These are phyloP conservation scores for Pseudochirops corinnae DNA, from an alignment of 2,797 vertebrate species.

Conservation along the genomic window DNA sequence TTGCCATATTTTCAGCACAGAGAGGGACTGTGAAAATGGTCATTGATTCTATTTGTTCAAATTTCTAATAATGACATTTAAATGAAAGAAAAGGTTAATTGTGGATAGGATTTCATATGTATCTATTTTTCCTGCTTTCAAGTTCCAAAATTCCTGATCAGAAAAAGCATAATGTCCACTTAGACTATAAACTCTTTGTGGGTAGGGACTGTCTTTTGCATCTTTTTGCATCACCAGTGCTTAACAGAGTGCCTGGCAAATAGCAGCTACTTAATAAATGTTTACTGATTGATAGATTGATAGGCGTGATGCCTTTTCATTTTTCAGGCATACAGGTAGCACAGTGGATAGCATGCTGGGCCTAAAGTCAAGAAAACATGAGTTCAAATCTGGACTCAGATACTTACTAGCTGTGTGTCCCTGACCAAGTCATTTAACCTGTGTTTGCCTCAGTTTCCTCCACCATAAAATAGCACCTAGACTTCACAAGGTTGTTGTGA, in stretches of 20 bases:
- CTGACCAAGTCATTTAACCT: not conserved
- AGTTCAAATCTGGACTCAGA: not conserved
- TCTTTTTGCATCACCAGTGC: not conserved
- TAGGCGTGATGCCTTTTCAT: not conserved
- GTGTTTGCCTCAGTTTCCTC: not conserved
- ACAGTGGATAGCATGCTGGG: not conserved
- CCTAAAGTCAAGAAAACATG: not conserved
- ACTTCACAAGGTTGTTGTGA: not conserved
- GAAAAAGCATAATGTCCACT: not conserved
- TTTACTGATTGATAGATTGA: not conserved
- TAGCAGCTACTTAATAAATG: not conserved
- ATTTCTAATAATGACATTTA: not conserved
- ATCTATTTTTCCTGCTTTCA: not conserved
- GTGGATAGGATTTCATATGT: not conserved
- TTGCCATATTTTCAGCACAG: constrained; percentile 40
- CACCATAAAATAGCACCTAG: not conserved
- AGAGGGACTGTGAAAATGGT: not conserved
- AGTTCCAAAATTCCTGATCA: not conserved
- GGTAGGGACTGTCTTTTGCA: not conserved
- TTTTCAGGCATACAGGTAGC: not conserved
- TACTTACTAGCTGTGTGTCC: not conserved
- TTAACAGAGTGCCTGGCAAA: not conserved
- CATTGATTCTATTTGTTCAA: not conserved
- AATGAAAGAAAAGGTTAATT: not conserved
- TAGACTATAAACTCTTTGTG: not conserved